phyloP scores from a whole-genome alignment of 1,140 invertebrate species.

The Lepidostoma basale region DNA sequence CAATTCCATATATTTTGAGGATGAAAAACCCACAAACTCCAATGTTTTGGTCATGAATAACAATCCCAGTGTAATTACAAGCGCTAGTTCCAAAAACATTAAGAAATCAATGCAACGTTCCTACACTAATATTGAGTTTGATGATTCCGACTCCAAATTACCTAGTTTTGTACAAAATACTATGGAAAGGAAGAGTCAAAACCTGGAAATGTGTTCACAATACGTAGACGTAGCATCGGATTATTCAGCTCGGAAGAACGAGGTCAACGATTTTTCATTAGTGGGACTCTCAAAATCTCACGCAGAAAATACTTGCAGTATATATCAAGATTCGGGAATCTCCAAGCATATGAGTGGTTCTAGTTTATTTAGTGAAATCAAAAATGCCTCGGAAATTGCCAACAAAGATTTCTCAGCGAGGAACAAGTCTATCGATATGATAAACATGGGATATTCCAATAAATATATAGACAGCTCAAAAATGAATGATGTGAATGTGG shows the following conservation, averaged over 20 bases:
- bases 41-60: constrained; percentile 18
- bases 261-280: constrained; percentile 19
- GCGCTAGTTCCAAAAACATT: constrained; percentile 8
- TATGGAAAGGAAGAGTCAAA: neutral
- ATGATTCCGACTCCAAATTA: neutral
- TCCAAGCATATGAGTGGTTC: neutral
- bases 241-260: constrained; percentile 9
- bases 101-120: constrained; percentile 11
- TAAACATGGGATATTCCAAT: constrained; percentile 49
- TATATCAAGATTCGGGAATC: neutral
- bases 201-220: neutral
- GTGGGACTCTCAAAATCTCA: constrained; percentile 6
- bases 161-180: neutral
- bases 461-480: constrained; percentile 28
- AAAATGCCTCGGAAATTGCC: constrained; percentile 9
- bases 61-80: constrained; percentile 31
- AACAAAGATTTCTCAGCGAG: constrained; percentile 11
- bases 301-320: neutral
- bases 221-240: constrained; percentile 5
- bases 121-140: neutral
- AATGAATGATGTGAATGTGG: constrained; percentile 47
- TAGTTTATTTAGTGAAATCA: constrained; percentile 1
- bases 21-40: neutral
- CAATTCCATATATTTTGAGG: neutral
- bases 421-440: constrained; percentile 48